Evolutionary conservation across 2,113 vertebrate genomes (phyloP), one percentile per base, ranked within the genome.

Genomic region (Numida meleagris): DNA sequence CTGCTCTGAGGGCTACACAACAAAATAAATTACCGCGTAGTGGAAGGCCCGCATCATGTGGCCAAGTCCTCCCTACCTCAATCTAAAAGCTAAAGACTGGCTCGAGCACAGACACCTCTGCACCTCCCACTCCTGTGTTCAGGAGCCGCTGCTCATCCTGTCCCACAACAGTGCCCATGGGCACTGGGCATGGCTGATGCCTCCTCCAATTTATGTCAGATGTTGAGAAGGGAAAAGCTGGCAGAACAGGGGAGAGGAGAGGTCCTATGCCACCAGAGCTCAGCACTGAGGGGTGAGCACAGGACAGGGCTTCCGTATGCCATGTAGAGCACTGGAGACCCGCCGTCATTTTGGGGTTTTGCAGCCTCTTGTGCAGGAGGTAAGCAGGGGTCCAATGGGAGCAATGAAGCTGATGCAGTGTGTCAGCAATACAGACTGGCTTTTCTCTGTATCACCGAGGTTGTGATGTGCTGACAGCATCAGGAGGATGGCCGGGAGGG

Each of bases 311-410:
- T 43, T 36, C 51, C 25, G 31, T 75, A 61, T 79, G 73, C 34
- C 63, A 50, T 23, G 1, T 0, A 1, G 0, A 21, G 51, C 13
- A 0, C 3, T 14, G 8, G 0, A 6, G 48, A 24, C 68, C 12
- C 13, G 34, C 67, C 53, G 9, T 6, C 14, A 10, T 31, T 0
- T 82, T 77, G 53, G 57, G 0, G 27, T 53, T 13, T 9, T n/a
- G 48, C 72, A 76, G 42, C 71, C 34, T 31, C 38, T 50, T 6
- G 58, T 31, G 66, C 66, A 40, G 89, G 57, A 92, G 89, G 82
- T 66, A 82, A 88, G 59, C 0, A 0, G 42, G 25, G 53, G 33
- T 51, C 55, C 59, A 34, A 3, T 4, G 2, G 14, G 59, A 53
- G 63, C 3, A 15, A 20, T 87, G 93, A 87, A 43, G 82, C 14